Conservation (phyloP, 2,797 vertebrate species). For the Xenopus petersii region DNA sequence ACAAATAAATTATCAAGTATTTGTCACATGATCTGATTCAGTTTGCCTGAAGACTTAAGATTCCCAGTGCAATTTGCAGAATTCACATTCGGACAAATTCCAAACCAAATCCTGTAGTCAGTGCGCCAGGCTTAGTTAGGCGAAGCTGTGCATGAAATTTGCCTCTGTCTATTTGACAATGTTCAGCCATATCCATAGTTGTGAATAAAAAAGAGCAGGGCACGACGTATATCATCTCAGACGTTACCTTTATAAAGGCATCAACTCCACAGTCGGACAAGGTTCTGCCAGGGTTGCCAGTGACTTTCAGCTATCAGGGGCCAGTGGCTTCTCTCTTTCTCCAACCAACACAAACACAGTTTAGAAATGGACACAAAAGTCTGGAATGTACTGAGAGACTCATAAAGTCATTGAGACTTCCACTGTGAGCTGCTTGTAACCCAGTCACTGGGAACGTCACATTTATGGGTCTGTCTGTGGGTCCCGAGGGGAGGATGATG, state of each 20-base stretch:
- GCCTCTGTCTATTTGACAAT: too few relatives aligned
- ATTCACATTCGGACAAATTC: too few relatives aligned
- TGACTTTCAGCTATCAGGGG: background rate
- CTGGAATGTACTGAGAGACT: constrained; percentile 45
- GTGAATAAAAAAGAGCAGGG: background rate
- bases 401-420: constrained; percentile 36
- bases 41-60: too few relatives aligned
- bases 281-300: background rate
- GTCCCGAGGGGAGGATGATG: too few relatives aligned
- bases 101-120: too few relatives aligned
- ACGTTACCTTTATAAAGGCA: constrained; percentile 32
- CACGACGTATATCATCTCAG: background rate
- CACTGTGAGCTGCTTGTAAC: constrained; percentile 15
- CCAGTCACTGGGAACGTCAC: constrained; percentile 15
- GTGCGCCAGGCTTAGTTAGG: too few relatives aligned
- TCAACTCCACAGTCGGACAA: background rate
- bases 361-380: constrained; percentile 34
- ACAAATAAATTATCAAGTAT: too few relatives aligned
- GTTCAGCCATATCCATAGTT: too few relatives aligned
- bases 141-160: too few relatives aligned
- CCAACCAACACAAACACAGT: constrained; percentile 23
- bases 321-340: constrained; percentile 6
- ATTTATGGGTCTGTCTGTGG: background rate
- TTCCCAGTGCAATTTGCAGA: too few relatives aligned
- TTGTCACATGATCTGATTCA: too few relatives aligned